Percentiles rank a stretch among this genome's conserved stretches.
Evolutionary conservation across 2,888 invertebrate species (phyloP).

Genomic region (Xestia rhomboidea): DNA sequence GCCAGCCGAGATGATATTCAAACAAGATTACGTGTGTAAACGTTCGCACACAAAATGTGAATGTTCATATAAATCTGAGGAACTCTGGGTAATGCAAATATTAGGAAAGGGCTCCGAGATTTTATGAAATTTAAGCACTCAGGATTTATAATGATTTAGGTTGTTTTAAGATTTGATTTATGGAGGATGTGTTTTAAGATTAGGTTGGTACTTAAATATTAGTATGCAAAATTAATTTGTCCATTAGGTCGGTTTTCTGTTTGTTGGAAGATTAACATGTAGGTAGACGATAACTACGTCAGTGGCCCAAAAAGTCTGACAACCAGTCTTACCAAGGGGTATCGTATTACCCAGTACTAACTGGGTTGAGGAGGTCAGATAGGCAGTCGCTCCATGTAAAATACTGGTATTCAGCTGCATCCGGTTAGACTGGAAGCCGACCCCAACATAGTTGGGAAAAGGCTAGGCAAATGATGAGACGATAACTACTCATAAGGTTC

Average conservation of each 20-base stretch:
- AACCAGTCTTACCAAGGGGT: no score
- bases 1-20: constrained; percentile 80
- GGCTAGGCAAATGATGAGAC: no score
- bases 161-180: constrained; percentile 57
- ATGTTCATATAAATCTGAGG: constrained; percentile 76
- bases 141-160: constrained; percentile 62
- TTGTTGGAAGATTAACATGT: not conserved
- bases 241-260: not conserved
- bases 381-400: no score
- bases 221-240: constrained; percentile 37
- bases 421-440: no score
- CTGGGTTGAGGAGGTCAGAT: no score
- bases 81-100: constrained; percentile 67
- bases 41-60: constrained; percentile 78
- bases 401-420: no score
- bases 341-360: no score
- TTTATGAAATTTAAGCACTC: constrained; percentile 65
- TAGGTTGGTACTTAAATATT: constrained; percentile 23
- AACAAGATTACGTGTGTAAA: constrained; percentile 84
- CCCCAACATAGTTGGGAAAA: no score
- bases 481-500: not conserved
- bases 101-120: constrained; percentile 62
- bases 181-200: constrained; percentile 45
- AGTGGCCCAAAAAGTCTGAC: no score
- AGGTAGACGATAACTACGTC: no score